These are phyloP conservation scores for Zenarchopterus dispar DNA, from an alignment of 2,797 vertebrate species.

Conservation along the genomic window DNA sequence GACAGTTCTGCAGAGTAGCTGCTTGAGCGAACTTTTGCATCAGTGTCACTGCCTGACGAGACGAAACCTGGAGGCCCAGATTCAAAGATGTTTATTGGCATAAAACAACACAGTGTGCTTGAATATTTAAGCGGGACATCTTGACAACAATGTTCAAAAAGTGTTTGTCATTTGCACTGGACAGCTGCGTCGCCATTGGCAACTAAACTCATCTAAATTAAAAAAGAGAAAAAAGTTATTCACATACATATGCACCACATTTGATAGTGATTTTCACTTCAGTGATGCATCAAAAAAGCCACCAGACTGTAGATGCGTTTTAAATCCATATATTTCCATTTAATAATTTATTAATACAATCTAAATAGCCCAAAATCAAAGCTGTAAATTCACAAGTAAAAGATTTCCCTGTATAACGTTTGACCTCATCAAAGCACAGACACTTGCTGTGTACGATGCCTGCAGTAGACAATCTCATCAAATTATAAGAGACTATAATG, in stretches of 20 bases:
- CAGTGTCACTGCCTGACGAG: conserved; percentile 5
- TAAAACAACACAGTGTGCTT: not conserved
- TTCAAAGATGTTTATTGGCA: not conserved
- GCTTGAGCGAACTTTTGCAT: not conserved
- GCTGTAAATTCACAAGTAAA: no score
- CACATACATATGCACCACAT: not conserved
- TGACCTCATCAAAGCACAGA: not conserved
- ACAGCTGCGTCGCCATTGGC: conserved; percentile 4
- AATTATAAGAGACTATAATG: not conserved
- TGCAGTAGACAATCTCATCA: not conserved
- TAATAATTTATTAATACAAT: no score
- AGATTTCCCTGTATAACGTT: not conserved
- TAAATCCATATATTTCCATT: no score
- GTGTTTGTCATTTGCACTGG: conserved; percentile 1
- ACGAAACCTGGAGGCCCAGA: not conserved
- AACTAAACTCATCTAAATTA: not conserved
- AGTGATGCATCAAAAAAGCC: not conserved
- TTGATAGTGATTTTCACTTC: not conserved
- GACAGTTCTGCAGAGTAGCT: not conserved
- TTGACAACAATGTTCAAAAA: not conserved
- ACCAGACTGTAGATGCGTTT: no score
- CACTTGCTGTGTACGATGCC: not conserved
- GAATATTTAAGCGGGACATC: conserved; percentile 6
- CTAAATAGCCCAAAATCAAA: no score
- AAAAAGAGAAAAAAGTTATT: no score